These are phyloP conservation scores for Blastomussa wellsi DNA, from an alignment of 92 coral and sea anemone species.

Conservation along the genomic window DNA sequence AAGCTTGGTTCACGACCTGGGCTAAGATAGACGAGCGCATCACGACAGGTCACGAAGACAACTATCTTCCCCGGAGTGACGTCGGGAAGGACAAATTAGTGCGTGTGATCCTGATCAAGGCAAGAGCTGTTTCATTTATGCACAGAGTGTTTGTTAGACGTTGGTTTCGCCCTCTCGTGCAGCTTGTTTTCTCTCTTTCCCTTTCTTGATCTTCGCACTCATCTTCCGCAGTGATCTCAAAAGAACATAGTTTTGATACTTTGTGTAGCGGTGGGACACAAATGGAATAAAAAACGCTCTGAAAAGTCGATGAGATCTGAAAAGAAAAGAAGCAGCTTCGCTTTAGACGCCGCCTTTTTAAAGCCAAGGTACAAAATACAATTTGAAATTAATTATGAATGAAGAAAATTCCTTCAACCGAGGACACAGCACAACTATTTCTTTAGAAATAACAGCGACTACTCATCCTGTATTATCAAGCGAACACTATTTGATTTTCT, in stretches of 20 bases:
- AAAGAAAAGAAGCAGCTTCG: constrained; percentile 22
- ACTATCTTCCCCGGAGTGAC: not conserved
- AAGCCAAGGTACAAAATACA: no score
- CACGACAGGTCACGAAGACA: not conserved
- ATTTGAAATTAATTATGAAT: not conserved
- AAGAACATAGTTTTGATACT: constrained; percentile 72
- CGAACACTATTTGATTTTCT: not conserved
- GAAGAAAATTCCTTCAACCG: not conserved
- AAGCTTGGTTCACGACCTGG: not conserved
- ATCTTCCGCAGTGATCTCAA: constrained; percentile 70
- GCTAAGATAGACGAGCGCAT: not conserved
- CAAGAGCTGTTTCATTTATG: not conserved
- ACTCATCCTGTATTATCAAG: not conserved
- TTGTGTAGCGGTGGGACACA: constrained; percentile 74
- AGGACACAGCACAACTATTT: not conserved
- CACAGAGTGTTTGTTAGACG: not conserved
- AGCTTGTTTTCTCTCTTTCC: not conserved
- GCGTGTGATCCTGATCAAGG: not conserved
- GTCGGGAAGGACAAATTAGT: not conserved
- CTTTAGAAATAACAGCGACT: not conserved
- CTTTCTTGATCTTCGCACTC: constrained; percentile 24
- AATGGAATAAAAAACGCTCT: constrained; percentile 93
- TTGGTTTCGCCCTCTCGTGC: not conserved
- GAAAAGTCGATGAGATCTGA: constrained; percentile 81
- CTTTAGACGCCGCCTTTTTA: no score